Base-by-base conservation (phyloP, 2,113 vertebrate genomes). In the Ptilonorhynchus violaceus region DNA sequence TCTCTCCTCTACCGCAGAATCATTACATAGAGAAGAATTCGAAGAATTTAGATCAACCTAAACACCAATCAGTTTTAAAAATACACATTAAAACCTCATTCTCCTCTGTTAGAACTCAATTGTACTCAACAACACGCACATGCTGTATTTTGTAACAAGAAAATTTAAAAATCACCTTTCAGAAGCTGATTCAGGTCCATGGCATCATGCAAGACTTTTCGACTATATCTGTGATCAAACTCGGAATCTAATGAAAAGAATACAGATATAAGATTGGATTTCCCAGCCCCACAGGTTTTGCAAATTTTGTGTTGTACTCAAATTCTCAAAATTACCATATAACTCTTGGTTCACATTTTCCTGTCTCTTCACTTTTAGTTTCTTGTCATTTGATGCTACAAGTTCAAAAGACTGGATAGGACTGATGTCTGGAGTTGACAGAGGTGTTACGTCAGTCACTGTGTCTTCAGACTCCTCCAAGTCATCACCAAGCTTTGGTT, bases 391-490 rank as follows among this genome's bases (percentile, higher is more conserved):
- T 79, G 98, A 98, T 25, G 96, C 87, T 28, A 95, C 96, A 77
- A 98, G 95, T 96, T 99, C 98, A 84, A 99, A 96, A 8, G 98
- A 99, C 91, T 98, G 99, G 52, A 97, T 95, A 39, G 98, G 99
- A 95, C 98, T 99, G 83, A 97, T 97, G 79, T 99, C 99, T 60
- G 99, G 98, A 69, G 99, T 99, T 42, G 99, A 99, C 27, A 99
- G 96, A 63, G 99, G 99, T 42, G 98, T 99, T 60, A 99, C 99
- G 2, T 99, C 98, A 30, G 99, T 99, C 86, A 99, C 98, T 3
- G 98, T 98, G 59, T 99, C 98, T 92, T 99, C 99, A 13, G 98
- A 99, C 39, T 99, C 98, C 35, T 98, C 97, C 17, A 80, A 35
- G 33, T 58, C 92, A 74, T 97, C 95, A 86, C 79, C 60, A 6